phyloP scores from a whole-genome alignment of 2,888 invertebrate genomes.

The Eueremaeus valkanovi region DNA sequence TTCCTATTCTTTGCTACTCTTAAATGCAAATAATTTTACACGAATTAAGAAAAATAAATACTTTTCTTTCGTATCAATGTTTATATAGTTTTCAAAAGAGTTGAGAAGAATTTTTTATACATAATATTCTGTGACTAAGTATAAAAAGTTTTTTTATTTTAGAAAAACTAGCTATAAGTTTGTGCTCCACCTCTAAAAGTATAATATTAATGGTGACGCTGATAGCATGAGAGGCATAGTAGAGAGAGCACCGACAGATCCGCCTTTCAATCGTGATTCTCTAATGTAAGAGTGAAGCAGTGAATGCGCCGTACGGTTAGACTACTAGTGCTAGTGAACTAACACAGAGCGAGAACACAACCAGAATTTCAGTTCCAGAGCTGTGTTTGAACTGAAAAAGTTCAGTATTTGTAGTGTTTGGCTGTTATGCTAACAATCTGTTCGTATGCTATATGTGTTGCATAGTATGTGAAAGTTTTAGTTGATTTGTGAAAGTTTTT shows the following conservation, averaged over 20 bases:
- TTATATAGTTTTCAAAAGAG: neutral
- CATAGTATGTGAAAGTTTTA: neutral
- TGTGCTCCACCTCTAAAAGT: conserved; percentile 10
- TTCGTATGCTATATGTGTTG: neutral
- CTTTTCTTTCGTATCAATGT: neutral
- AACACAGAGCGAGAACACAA: neutral
- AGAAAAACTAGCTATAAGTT: neutral
- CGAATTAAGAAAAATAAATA: neutral
- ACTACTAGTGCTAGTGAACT: neutral
- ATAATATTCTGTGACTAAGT: too few species aligned
- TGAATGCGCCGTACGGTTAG: neutral
- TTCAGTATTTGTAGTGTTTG: neutral
- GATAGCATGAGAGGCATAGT: conserved; percentile 11
- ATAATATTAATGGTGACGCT: conserved; percentile 35
- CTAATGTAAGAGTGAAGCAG: neutral
- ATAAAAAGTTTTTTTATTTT: neutral
- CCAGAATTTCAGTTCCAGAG: neutral
- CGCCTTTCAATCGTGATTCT: conserved; percentile 29
- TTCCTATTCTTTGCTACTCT: neutral
- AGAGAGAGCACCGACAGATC: conserved; percentile 30
- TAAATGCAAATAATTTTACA: neutral
- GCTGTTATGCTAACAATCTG: neutral
- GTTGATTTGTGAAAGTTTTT: neutral
- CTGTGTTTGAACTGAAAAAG: neutral
- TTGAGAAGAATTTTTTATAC: neutral